Evolutionary conservation across 2,797 vertebrate genomes (phyloP).

Genomic region (Phoeniculus purpureus): DNA sequence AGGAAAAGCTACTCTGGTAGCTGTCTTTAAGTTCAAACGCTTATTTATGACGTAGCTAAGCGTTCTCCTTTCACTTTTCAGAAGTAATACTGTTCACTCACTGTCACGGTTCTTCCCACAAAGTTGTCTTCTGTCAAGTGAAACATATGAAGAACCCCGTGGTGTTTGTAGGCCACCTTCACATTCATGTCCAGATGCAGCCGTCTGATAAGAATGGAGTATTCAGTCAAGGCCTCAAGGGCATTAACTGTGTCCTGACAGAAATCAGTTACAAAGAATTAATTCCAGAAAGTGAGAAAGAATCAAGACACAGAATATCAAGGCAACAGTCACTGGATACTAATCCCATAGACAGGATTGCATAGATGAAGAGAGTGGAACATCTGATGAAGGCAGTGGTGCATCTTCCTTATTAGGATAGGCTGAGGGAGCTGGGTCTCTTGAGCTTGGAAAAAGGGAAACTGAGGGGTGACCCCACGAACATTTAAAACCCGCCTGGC

Average conservation of each 20-base stretch:
- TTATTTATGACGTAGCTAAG: not conserved
- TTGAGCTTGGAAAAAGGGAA: too few relatives aligned
- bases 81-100: slow-evolving; percentile 54
- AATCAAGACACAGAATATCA: not conserved
- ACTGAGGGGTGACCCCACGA: too few relatives aligned
- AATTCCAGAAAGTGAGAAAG: not conserved
- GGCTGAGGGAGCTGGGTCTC: too few relatives aligned
- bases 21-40: not conserved
- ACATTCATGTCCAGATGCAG: slow-evolving; percentile 83
- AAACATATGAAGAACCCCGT: slow-evolving; percentile 68
- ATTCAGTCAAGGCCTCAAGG: slow-evolving; percentile 87
- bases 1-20: not conserved
- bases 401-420: too few relatives aligned
- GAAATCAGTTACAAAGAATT: not conserved
- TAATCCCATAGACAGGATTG: too few relatives aligned
- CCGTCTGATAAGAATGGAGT: slow-evolving; percentile 73
- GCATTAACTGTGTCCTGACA: slow-evolving; percentile 87
- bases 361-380: too few relatives aligned
- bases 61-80: not conserved
- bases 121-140: slow-evolving; percentile 78
- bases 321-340: too few relatives aligned
- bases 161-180: slow-evolving; percentile 77
- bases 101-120: slow-evolving; percentile 80
- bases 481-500: too few relatives aligned
- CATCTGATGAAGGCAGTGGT: too few relatives aligned